phyloP scores from a whole-genome alignment of 2,888 invertebrate genomes.

The Eupsilia transversa region DNA sequence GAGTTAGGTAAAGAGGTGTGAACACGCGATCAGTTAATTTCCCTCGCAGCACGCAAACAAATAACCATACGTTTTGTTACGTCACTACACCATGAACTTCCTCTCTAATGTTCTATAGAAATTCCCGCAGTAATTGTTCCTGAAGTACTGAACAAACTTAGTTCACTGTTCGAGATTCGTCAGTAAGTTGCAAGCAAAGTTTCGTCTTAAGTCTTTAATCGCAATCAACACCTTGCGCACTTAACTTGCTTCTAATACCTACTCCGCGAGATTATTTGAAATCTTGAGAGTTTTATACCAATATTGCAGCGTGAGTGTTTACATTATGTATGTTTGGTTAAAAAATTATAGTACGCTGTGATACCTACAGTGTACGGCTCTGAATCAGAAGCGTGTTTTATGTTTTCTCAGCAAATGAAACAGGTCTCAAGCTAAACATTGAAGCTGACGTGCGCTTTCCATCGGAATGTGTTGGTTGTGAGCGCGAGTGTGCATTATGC shows the following conservation, averaged over 20 bases:
- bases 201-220: conserved; percentile 53
- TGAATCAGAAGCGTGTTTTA: conserved; percentile 20
- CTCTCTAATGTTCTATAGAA: conserved; percentile 18
- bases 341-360: conserved; percentile 46
- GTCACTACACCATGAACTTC: conserved; percentile 8
- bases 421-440: conserved; percentile 58
- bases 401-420: conserved; percentile 63
- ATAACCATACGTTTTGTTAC: conserved; percentile 56
- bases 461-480: conserved; percentile 49
- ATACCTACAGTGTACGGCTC: conserved; percentile 15
- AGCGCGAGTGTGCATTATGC: conserved; percentile 43
- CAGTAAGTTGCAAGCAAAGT: conserved; percentile 43
- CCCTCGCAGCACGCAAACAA: conserved; percentile 63
- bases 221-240: conserved; percentile 51
- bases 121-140: conserved; percentile 31
- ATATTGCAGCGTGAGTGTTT: conserved; percentile 48
- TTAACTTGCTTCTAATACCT: conserved; percentile 38
- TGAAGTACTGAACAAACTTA: conserved; percentile 32
- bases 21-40: conserved; percentile 74
- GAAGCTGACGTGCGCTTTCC: conserved; percentile 35
- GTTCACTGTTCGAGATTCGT: conserved; percentile 25
- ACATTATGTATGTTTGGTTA: conserved; percentile 39
- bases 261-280: conserved; percentile 40
- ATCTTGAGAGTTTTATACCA: conserved; percentile 50
- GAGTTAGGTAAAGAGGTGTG: conserved; percentile 71